Conservation (phyloP, 2,888 invertebrate species). For the Nephrotoma guestfalica region DNA sequence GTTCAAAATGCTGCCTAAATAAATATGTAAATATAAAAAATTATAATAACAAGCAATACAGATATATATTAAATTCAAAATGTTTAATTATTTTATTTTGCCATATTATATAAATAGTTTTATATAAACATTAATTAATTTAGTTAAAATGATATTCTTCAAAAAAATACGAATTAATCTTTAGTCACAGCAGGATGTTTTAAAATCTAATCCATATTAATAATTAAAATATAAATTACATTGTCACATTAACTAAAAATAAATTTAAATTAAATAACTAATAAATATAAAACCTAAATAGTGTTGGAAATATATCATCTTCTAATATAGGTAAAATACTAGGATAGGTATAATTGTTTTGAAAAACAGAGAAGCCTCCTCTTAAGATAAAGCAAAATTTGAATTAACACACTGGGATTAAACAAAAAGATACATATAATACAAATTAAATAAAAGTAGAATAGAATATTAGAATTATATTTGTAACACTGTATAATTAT, state of each 20-base stretch:
- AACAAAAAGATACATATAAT: not conserved
- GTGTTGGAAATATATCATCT: too few species aligned
- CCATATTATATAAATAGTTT: not conserved
- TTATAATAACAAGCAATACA: too few species aligned
- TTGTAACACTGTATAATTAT: conserved; percentile 2
- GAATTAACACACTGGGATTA: not conserved
- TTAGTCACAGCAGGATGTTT: not conserved
- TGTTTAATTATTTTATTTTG: not conserved
- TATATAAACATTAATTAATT: not conserved
- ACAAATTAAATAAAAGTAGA: not conserved
- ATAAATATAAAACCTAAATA: not conserved
- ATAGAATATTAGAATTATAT: not conserved
- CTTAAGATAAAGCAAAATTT: too few species aligned
- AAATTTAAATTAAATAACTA: not conserved
- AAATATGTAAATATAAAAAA: too few species aligned
- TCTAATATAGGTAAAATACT: not conserved
- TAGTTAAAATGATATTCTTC: not conserved
- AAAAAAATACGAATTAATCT: not conserved
- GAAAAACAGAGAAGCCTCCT: not conserved
- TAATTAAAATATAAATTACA: not conserved
- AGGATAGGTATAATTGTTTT: not conserved
- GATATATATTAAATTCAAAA: too few species aligned
- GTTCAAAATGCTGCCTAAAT: too few species aligned
- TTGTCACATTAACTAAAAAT: not conserved
- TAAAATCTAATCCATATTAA: not conserved